Base-by-base conservation (phyloP, 2,888 invertebrate species). In the Tetheella fluctuosa region DNA sequence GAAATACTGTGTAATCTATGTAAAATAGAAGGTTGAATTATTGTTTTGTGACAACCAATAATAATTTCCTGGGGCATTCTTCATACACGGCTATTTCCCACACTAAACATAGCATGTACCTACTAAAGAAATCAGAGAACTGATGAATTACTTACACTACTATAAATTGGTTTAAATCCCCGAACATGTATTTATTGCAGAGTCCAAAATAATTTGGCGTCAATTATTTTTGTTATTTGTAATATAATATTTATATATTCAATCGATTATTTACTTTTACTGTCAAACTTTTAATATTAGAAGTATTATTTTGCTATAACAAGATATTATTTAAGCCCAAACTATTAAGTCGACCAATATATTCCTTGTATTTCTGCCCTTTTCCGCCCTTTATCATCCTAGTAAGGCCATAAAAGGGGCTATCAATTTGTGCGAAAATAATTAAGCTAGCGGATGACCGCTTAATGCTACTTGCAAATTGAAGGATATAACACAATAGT, bases 391-490 rank as follows among this genome's bases (percentile, higher is more conserved):
- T 73, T 69, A 73, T 79, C 75, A 79, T 73, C 68, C 59, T 59
- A 58, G 60, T 65, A 68, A 65, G 68, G 59, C 68, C 59, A 60
- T 68, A 74, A 69, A 73, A 61, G 54, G n/a, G 58, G 71, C 80
- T 72, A 82, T 78, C 77, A 78, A 78, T 77, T 77, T 73, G 80
- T 81, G 76, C 69, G 73, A 77, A 77, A 79, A 81, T 81, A 80
- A 81, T 83, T 73, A 74, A 70, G 73, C 67, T 69, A 6, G n/a
- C 42, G 17, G 42, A 48, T 20, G 42, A 48, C 42, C 17, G 42
- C 17, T 42, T 17, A 17, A 17, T 42, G 37, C 15, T 8, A 48
- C 17, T 48, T 6, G 42, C 42, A 54, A 7, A 30, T 54, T n/a
- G 17, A n/a, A 4, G 39, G 5, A 39, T n/a, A 34, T 34, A 6